A percentile compares a stretch with the other conserved stretches of the same genome.
Evolutionary conservation across 2,888 invertebrate genomes (phyloP).

Genomic region (Strigamia crassipes): DNA sequence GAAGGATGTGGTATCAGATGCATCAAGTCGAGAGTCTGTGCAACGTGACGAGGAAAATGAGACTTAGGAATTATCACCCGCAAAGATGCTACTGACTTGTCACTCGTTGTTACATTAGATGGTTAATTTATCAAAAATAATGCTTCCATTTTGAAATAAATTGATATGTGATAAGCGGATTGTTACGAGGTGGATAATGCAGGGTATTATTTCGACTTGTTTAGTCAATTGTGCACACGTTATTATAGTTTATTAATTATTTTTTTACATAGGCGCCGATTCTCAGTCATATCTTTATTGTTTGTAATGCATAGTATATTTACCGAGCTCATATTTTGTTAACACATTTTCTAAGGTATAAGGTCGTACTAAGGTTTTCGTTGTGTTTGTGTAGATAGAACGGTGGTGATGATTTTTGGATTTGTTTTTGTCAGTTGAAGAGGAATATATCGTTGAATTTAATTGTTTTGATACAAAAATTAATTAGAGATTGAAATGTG

Average conservation of each 20-base stretch:
- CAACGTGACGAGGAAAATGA: neutral
- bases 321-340: neutral
- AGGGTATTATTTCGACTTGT: slow-evolving; percentile 28
- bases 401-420: neutral
- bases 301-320: neutral
- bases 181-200: neutral
- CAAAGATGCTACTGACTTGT: slow-evolving; percentile 10
- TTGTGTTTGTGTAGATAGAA: neutral
- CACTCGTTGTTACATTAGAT: neutral
- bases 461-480: neutral
- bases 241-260: neutral
- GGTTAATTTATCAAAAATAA: slow-evolving; percentile 30
- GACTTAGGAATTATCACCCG: neutral
- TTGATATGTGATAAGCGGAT: slow-evolving; percentile 7
- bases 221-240: neutral
- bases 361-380: neutral
- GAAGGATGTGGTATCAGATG: slow-evolving; percentile 52
- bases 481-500: neutral
- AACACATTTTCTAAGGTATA: neutral
- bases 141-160: slow-evolving; percentile 4
- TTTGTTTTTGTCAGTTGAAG: neutral
- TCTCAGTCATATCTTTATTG: neutral
- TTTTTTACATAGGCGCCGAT: neutral
- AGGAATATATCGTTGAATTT: neutral
- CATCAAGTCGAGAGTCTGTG: neutral